A percentile compares a stretch with the other conserved stretches of the same genome.
Conservation (phyloP, 2,113 vertebrate genomes). For the Phyllostomus hastatus region DNA sequence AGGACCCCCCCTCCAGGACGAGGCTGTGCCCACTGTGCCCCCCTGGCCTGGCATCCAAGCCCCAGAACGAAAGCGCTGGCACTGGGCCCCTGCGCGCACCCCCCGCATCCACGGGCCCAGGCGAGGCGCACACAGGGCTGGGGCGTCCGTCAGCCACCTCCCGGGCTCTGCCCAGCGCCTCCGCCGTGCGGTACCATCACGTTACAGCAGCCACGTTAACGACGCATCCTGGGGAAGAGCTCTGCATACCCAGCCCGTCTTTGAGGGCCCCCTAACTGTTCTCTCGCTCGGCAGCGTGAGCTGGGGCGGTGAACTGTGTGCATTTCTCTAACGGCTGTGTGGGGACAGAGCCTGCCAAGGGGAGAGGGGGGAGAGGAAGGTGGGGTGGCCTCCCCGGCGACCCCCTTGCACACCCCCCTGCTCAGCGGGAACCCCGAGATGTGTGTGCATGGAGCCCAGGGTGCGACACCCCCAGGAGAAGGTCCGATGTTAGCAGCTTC, state of each 20-base stretch:
- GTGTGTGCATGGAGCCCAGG: rapidly evolving
- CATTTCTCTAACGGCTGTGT: rapidly evolving
- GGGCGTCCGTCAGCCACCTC: rapidly evolving
- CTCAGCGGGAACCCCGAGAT: rapidly evolving
- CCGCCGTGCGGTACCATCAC: rapidly evolving
- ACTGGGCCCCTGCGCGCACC: rapidly evolving
- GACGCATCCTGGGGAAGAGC: rapidly evolving
- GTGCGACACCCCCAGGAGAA: not conserved
- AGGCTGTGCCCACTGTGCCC: rapidly evolving
- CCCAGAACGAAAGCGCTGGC: rapidly evolving
- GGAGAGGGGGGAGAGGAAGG: too few species aligned
- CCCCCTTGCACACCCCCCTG: not conserved
- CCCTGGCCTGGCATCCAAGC: rapidly evolving
- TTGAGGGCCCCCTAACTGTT: not conserved
- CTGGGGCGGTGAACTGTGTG: not conserved
- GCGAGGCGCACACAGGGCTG: rapidly evolving
- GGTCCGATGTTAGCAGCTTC: rapidly evolving
- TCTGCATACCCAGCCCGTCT: not conserved
- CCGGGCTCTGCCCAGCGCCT: rapidly evolving
- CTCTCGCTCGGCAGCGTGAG: rapidly evolving
- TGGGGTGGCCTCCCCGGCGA: rapidly evolving
- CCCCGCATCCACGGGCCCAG: rapidly evolving
- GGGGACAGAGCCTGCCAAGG: not conserved
- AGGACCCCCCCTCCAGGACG: rapidly evolving
- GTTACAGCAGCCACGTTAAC: not conserved